Base-by-base conservation (phyloP, 2,888 invertebrate genomes). In the Chymomyza caudatula region DNA sequence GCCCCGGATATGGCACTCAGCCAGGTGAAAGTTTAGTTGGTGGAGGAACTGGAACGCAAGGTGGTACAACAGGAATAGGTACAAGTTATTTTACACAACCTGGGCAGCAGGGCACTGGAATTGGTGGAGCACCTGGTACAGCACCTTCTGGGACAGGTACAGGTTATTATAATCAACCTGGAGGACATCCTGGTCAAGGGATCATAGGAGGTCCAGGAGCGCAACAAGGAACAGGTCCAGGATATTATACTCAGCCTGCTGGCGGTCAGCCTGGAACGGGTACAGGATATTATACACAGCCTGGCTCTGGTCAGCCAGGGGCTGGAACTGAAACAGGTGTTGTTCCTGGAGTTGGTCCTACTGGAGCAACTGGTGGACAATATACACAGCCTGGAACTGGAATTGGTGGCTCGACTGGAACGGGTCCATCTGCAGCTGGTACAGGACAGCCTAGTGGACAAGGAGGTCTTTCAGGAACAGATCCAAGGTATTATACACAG, bases 191-290 rank as follows among this genome's bases (percentile, higher is more conserved):
- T 25, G 60, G 64, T 17, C 15, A 11, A 53, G 44, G 44, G 1
- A 42, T 55, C n/a, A 37, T 23, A 13, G 57, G 44, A 4, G 67
- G 62, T 23, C 19, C 59, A 4, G 74, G 69, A 2, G 63, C 47
- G 20, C 71, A 63, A 11, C 42, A 59, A 25, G 69, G 60, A 4
- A 44, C 53, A 4, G 61, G 47, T 8, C 56, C 65, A 19, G 52
- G 65, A n/a, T 63, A 59, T 17, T 68, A 64, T 52, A 23, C 49
- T 8, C 74, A 63, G 15, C 60, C 66, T 2, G 65, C 57, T n/a
- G 22, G 17, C 1, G 63, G 63, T 6, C 63, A 23, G 6, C 47
- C 64, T 25, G 68, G 63, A 47, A 54, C 37, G 13, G 64, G 29
- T n/a, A 13, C 20, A 53, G 53, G 37, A 13, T 17, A 17, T 17